Percentiles rank a stretch among this genome's conserved stretches.
phyloP scores from a whole-genome alignment of 1,140 invertebrate species.

The Bathynomus jamesi region DNA sequence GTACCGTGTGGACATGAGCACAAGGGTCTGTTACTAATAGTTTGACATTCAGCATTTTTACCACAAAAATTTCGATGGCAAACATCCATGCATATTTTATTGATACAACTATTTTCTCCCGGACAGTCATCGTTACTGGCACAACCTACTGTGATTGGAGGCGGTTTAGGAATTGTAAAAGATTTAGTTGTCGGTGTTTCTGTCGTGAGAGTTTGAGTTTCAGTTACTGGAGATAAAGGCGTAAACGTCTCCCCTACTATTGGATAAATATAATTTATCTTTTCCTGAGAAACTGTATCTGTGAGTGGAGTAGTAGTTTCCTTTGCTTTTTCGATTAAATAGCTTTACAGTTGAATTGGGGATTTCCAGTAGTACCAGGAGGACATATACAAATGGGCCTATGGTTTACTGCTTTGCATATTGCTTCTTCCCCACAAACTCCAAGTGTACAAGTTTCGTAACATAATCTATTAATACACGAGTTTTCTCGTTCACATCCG shows the following conservation, averaged over 20 bases:
- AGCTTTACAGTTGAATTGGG: slow-evolving; percentile 59
- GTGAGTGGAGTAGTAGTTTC: too few relatives aligned
- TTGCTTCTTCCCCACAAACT: slow-evolving; percentile 62
- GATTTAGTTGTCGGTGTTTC: too few relatives aligned
- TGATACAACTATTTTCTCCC: slow-evolving; percentile 7
- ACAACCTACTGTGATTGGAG: slow-evolving; percentile 52
- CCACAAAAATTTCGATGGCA: slow-evolving; percentile 68
- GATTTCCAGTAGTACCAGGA: slow-evolving; percentile 61
- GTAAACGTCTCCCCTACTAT: too few relatives aligned
- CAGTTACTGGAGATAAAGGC: too few relatives aligned
- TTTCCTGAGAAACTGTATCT: too few relatives aligned
- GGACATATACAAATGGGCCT: slow-evolving; percentile 75
- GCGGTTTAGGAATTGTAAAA: too few relatives aligned
- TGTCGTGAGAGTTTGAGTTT: too few relatives aligned
- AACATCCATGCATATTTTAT: slow-evolving; percentile 42
- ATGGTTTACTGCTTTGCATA: slow-evolving; percentile 66
- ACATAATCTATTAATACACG: slow-evolving; percentile 71
- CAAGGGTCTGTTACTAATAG: slow-evolving; percentile 62
- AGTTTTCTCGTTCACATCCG: slow-evolving; percentile 63
- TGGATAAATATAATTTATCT: too few relatives aligned
- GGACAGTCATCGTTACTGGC: slow-evolving; percentile 39
- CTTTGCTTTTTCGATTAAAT: slow-evolving; percentile 5
- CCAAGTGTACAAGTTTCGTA: slow-evolving; percentile 66
- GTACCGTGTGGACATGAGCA: slow-evolving; percentile 74
- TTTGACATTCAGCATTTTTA: slow-evolving; percentile 59